phyloP scores from a whole-genome alignment of 2,888 invertebrate genomes.

The Agrotis clavis region DNA sequence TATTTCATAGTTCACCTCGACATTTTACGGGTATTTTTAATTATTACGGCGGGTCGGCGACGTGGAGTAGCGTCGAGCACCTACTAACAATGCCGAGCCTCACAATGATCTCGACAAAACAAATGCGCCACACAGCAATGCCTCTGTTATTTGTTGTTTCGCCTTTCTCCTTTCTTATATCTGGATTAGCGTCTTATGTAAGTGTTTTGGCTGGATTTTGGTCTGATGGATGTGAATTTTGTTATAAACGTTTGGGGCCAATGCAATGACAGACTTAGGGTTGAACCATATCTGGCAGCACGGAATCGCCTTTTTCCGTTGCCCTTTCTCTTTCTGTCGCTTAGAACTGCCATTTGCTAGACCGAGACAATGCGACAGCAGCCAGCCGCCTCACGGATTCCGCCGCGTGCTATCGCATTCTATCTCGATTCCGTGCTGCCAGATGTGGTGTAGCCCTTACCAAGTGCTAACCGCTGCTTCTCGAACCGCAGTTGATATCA shows the following conservation, averaged over 20 bases:
- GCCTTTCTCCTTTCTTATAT: conserved; percentile 46
- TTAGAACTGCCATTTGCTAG: no score
- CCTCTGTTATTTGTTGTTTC: conserved; percentile 49
- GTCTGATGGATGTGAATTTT: neutral
- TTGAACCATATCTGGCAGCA: no score
- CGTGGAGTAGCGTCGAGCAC: conserved; percentile 65
- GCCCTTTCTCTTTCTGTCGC: no score
- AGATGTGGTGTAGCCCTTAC: no score
- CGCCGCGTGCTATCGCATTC: no score
- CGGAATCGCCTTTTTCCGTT: no score
- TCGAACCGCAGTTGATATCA: no score
- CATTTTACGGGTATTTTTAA: conserved; percentile 70
- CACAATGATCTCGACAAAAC: conserved; percentile 67
- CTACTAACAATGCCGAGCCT: conserved; percentile 64
- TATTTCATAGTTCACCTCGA: conserved; percentile 47
- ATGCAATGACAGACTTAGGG: no score
- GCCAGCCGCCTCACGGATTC: no score
- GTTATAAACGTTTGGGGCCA: neutral
- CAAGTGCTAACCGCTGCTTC: no score
- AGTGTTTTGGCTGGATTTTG: conserved; percentile 21
- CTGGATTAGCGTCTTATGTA: conserved; percentile 56
- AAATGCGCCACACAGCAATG: conserved; percentile 59
- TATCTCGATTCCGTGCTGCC: no score
- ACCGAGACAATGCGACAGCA: no score
- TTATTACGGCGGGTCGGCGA: conserved; percentile 61